Conservation (phyloP, 2,888 invertebrate genomes). For the Nomada fucata region DNA sequence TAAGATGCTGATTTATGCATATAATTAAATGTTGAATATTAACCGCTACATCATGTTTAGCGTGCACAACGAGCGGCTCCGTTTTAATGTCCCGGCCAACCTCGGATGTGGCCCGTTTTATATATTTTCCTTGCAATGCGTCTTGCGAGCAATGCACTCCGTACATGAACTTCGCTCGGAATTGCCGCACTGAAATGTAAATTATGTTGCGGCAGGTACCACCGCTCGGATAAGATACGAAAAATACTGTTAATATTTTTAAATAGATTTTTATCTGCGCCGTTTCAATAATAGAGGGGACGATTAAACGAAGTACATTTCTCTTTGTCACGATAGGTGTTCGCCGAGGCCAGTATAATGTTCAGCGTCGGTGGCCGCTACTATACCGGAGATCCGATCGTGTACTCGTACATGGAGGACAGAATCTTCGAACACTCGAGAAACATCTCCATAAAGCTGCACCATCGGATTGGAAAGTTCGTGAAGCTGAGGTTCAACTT, state of each 20-base stretch:
- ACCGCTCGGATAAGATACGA: neutral
- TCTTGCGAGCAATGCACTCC: neutral
- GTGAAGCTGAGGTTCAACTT: conserved; percentile 92
- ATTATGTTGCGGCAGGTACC: neutral
- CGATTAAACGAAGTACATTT: neutral
- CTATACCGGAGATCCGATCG: conserved; percentile 91
- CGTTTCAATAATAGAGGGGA: neutral
- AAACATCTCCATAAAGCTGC: conserved; percentile 92
- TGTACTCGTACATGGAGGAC: conserved; percentile 90
- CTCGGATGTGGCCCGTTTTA: conserved; percentile 16
- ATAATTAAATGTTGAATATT: conserved; percentile 51
- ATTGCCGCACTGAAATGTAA: neutral
- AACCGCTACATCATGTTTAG: conserved; percentile 48
- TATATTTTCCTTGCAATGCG: neutral
- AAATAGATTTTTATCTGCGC: neutral
- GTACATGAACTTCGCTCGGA: neutral
- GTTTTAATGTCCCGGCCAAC: conserved; percentile 27
- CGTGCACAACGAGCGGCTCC: conserved; percentile 33
- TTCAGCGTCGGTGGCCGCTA: conserved; percentile 93
- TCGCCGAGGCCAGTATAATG: conserved; percentile 91
- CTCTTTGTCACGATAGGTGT: conserved; percentile 86
- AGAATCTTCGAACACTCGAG: conserved; percentile 92
- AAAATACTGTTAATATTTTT: neutral
- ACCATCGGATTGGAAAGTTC: conserved; percentile 92
- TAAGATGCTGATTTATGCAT: conserved; percentile 46